Base-by-base conservation (phyloP, 2,888 invertebrate genomes). In the Marasmarcha lunaedactyla region DNA sequence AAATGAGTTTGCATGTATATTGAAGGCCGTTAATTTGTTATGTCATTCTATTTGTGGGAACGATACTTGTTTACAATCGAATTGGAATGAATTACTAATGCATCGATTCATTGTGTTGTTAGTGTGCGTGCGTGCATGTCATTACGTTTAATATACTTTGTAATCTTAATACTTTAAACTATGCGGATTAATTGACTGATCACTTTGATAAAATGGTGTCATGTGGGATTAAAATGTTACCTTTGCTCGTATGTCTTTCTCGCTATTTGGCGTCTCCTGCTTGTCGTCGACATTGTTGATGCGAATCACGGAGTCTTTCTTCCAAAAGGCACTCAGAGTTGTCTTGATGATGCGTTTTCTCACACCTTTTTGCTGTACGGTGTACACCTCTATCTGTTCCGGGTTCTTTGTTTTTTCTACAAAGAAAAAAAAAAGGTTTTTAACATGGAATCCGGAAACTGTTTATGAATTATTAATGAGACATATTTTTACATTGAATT, bases 271-370 rank as follows among this genome's bases (percentile, higher is more conserved):
- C 37, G 85, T 78, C 63, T 89, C 88, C 57, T 87, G 88, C 58
- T 89, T 89, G 68, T 91, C 91, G 51, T 87, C 87, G 55, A 89
- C 88, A 59, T 91, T 91, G 70, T 90, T 90, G 59, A 91, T 91
- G 51, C 90, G 84, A 59, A 91, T 85, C 55, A 86, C 86, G 52
- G 88, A 88, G 54, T 87, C 88, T 53, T 86, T 84, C 53, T 86
- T 87, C 91, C 91, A 91, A 62, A 90, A 89, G 47, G 88, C 86
- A 60, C 85, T 73, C 59, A 91, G 68, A 46, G 86, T 85, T 51
- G 86, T 85, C 68, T 81, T 86, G 48, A 86, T 71, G 50, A 89
- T 85, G 63, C 88, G 87, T 69, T 86, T 86, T 48, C 87, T 65
- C 42, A 81, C 85, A 64, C 86, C 87, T 67, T 83, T 84, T 59